A percentile compares a stretch with the other conserved stretches of the same genome.
phyloP scores from a whole-genome alignment of 1,140 invertebrate genomes.

The Tetraneura akinire region DNA sequence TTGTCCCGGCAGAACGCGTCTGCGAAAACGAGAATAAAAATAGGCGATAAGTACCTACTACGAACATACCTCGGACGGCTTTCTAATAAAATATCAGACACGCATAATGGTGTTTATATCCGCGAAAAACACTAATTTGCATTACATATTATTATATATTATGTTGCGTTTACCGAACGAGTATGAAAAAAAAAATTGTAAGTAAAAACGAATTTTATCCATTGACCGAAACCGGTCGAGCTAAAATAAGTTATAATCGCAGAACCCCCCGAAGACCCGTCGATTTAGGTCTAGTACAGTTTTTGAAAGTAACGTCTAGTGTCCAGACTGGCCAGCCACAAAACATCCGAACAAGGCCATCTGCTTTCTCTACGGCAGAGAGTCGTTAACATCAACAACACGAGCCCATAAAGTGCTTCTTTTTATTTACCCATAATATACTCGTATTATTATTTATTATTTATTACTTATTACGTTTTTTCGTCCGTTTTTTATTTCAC shows the following conservation, averaged over 20 bases:
- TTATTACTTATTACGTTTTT: too few species aligned
- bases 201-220: constrained; percentile 13
- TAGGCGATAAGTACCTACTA: too few species aligned
- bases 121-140: neutral
- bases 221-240: constrained; percentile 16
- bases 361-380: constrained; percentile 20
- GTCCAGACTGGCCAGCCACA: neutral
- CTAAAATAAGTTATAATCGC: too few species aligned
- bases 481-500: too few species aligned
- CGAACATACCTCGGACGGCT: neutral
- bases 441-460: too few species aligned
- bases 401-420: neutral
- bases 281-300: constrained; percentile 31
- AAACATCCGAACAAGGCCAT: constrained; percentile 37
- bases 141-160: neutral
- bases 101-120: too few species aligned
- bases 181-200: neutral
- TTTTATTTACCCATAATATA: too few species aligned
- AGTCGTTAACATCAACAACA: neutral
- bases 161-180: neutral
- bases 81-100: neutral
- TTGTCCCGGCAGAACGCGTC: neutral
- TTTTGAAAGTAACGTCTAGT: constrained; percentile 30
- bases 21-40: neutral
- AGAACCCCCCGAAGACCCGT: constrained; percentile 8